Evolutionary conservation across 2,113 vertebrate genomes (phyloP), one percentile per base, ranked within the genome.

Genomic region (Dunckerocampus dactyliophorus): DNA sequence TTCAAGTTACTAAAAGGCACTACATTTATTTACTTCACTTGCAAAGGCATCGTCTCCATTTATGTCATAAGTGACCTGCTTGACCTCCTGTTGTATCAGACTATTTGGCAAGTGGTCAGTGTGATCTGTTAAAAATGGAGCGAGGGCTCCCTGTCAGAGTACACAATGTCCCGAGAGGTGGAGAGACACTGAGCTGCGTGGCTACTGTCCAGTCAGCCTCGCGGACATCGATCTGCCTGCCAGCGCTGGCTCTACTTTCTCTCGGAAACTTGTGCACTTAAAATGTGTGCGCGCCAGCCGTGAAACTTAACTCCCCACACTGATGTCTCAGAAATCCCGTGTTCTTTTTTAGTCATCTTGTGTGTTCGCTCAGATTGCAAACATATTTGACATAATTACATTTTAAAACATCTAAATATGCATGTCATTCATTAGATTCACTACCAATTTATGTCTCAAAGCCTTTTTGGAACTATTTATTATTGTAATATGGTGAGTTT

Each of bases 141-240:
- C 68, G 16, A 20, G 37, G 49, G 63, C 63, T 66, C 58, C 12
- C 24, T n/a, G 22, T 47, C 50, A 50, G 72, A 75, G 88, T 76
- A 91, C 90, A 90, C 77, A 80, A 77, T 90, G 89, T 88, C 81
- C 88, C 72, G 62, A 68, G 78, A 77, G 66, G 75, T 69, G 59
- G 21, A 4, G 42, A 52, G 34, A 67, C 43, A 64, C 67, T 73
- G 72, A 72, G 62, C 54, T 42, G 37, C 59, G 64, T 83, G 82
- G 81, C 79, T 62, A 65, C 66, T 72, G 79, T 85, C 78, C 85
- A 81, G 77, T 82, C 69, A 75, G 37, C 72, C 72, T 75, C 65
- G 66, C 71, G 75, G 53, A 65, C 64, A 59, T 51, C 17, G 8
- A 48, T n/a, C 55, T 42, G 71, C 46, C 59, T 62, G 66, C 72